These are phyloP conservation scores for Drosophila borborema DNA, from an alignment of 2,888 invertebrate genomes.

Conservation along the genomic window DNA sequence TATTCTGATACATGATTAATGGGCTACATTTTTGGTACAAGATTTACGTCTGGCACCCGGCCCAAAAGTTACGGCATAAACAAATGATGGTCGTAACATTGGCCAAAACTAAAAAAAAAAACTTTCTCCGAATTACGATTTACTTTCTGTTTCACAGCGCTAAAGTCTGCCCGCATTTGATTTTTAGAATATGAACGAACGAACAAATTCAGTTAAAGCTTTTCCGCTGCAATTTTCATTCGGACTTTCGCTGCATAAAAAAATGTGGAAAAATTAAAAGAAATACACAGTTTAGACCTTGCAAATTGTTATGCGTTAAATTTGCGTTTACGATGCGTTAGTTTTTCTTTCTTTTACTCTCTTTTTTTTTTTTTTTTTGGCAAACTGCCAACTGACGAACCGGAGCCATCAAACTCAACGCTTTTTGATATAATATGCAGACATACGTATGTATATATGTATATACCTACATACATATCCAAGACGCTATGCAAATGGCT, in stretches of 20 bases:
- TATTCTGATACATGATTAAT: conserved; percentile 72
- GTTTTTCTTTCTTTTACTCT: conserved; percentile 4
- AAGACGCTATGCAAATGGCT: conserved; percentile 70
- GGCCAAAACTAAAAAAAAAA: conserved; percentile 20
- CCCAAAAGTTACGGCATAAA: conserved; percentile 62
- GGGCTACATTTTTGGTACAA: conserved; percentile 33
- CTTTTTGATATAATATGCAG: conserved; percentile 29
- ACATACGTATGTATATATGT: background rate
- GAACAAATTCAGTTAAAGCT: conserved; percentile 10
- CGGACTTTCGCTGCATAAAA: conserved; percentile 69
- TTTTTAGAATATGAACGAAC: conserved; percentile 58
- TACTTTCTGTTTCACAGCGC: conserved; percentile 72
- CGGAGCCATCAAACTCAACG: conserved; percentile 53
- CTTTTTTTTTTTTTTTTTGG: conserved; percentile 19
- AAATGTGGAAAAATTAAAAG: conserved; percentile 8
- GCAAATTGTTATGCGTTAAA: conserved; percentile 36
- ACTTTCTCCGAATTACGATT: conserved; percentile 76
- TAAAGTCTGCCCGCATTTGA: conserved; percentile 37
- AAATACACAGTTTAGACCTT: background rate
- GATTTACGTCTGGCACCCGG: conserved; percentile 23
- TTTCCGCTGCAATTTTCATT: conserved; percentile 42
- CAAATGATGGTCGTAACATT: conserved; percentile 46
- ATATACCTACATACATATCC: conserved; percentile 3
- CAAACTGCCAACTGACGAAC: conserved; percentile 41
- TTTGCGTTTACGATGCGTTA: conserved; percentile 31